A percentile compares a stretch with the other conserved stretches of the same genome.
Conservation (phyloP, 2,888 invertebrate species). For the Folsomia manolachei region DNA sequence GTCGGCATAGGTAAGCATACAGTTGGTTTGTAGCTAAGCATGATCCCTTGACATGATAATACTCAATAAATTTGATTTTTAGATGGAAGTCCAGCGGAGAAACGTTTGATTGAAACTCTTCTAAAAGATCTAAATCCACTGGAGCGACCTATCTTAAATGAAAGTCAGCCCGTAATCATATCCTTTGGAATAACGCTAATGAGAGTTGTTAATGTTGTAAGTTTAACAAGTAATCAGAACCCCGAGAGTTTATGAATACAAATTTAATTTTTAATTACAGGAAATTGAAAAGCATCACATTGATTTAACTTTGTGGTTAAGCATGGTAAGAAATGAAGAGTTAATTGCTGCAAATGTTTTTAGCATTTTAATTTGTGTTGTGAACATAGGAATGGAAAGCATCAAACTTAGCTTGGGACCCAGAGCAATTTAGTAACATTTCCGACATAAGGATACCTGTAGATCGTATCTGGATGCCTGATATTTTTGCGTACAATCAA, state of each 20-base stretch:
- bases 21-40: too few species aligned
- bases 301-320: background rate
- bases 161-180: background rate
- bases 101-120: background rate
- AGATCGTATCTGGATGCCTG: conserved; percentile 6
- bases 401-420: background rate
- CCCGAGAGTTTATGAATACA: background rate
- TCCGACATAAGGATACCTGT: background rate
- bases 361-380: background rate
- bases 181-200: background rate
- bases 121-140: background rate
- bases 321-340: background rate
- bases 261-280: background rate
- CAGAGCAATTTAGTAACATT: background rate
- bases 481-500: background rate
- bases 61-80: too few species aligned
- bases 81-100: background rate
- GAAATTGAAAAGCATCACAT: background rate
- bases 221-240: background rate
- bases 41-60: too few species aligned
- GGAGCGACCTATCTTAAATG: background rate
- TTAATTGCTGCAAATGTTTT: background rate
- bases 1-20: too few species aligned
- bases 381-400: background rate
- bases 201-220: background rate